A percentile compares a stretch with the other conserved stretches of the same genome.
phyloP scores from a whole-genome alignment of 1,140 invertebrate species.

The Orius insidiosus region DNA sequence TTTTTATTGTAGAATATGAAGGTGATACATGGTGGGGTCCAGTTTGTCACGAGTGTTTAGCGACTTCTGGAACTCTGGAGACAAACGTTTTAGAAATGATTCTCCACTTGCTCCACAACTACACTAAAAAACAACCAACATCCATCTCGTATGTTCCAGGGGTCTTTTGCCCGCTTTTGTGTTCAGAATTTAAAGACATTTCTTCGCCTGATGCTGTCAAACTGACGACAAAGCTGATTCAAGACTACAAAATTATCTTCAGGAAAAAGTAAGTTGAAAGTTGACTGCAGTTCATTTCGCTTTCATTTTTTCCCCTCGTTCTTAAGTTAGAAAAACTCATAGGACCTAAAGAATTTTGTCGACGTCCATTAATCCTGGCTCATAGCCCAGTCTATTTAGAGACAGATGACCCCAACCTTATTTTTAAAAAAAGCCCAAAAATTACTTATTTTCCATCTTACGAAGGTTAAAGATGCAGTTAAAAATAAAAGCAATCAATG shows the following conservation, averaged over 20 bases:
- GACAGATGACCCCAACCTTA: no score
- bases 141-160: slow-evolving; percentile 12
- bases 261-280: slow-evolving; percentile 16
- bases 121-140: slow-evolving; percentile 15
- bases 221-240: slow-evolving; percentile 14
- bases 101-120: slow-evolving; percentile 28
- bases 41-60: slow-evolving; percentile 18
- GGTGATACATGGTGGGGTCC: slow-evolving; percentile 16
- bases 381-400: no score
- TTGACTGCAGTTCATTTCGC: no score
- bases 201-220: slow-evolving; percentile 13
- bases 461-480: no score
- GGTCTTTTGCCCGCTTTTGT: slow-evolving; percentile 17
- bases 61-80: slow-evolving; percentile 24
- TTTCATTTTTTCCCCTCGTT: no score
- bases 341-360: no score
- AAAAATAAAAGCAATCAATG: no score
- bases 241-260: slow-evolving; percentile 17
- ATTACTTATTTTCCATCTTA: no score
- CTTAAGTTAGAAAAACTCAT: no score
- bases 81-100: slow-evolving; percentile 29
- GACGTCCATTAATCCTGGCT: no score
- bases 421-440: no score
- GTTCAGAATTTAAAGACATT: slow-evolving; percentile 6
- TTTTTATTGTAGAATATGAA: slow-evolving; percentile 17